Evolutionary conservation across 1,140 invertebrate species (phyloP), one percentile per base, ranked within the genome.

Genomic region (Ceratina calcarata): DNA sequence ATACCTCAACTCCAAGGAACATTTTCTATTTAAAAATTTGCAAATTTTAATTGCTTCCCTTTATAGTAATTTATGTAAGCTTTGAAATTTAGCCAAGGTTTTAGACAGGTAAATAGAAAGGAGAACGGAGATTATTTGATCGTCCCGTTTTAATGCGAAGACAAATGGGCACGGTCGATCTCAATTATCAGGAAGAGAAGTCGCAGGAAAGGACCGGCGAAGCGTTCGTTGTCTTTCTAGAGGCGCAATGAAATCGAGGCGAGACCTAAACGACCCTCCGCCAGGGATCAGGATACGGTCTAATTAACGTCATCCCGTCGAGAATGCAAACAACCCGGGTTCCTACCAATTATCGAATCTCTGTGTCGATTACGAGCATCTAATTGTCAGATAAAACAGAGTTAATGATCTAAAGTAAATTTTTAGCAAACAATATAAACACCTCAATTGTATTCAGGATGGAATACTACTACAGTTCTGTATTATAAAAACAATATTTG

Each of bases 301-400:
- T 86, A 86, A 86, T 86, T 86, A 86, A 86, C 83, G 83, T 86
- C 83, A 85, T 82, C 81, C 81, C 45, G 75, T 55, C 53, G 68
- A 79, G 32, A 82, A 72, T 73, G 58, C 71, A 85, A 85, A 85
- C 73, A 84, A 78, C 45, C 49, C 57, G 22, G 20, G 37, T 22
- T 76, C 51, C 49, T 37, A 3, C 71, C 75, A 86, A 86, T 85
- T 86, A 86, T 82, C 71, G 83, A 85, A 85, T 75, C 76, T 45
- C 37, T 45, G 37, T 10, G 37, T 45, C 37, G 37, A 45, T 45
- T 45, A 45, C 22, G 62, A 58, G 58, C 64, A 71, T 78, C 66
- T 49, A 86, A 85, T 86, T 85, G 51, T 24, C 1, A 20, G 45
- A 45, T 45, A 45, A 45, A 45, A 45, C 37, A 10, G 10, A 45